Conservation (phyloP, 2,113 vertebrate species). For the Carassius carassius region DNA sequence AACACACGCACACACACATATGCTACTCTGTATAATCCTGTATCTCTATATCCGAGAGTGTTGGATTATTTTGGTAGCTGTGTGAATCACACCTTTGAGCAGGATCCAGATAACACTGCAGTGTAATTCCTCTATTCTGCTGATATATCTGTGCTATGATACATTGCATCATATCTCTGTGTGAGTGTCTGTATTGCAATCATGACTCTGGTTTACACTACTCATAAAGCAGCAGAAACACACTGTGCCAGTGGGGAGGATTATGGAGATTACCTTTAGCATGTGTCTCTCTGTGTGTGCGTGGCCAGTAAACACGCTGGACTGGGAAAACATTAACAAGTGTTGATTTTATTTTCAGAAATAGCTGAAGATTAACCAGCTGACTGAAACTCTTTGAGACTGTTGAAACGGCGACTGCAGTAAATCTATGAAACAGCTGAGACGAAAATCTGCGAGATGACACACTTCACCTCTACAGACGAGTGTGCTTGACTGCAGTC, state of each 20-base stretch:
- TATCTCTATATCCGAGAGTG: not conserved
- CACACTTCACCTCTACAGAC: too few relatives aligned
- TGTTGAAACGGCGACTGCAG: not conserved
- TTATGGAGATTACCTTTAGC: constrained; percentile 3
- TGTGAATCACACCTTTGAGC: constrained; percentile 21
- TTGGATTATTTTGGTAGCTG: constrained; percentile 24
- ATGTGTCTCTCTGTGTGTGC: not conserved
- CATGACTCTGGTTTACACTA: constrained; percentile 43
- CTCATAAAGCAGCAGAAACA: constrained; percentile 37
- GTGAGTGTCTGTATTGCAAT: constrained; percentile 59
- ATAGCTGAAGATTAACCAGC: not conserved
- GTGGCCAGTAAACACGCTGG: not conserved
- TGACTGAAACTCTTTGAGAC: not conserved
- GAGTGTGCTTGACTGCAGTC: not conserved
- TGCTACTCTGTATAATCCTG: not conserved
- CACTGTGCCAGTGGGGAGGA: constrained; percentile 25
- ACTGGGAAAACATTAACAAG: constrained; percentile 6
- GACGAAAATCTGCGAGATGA: not conserved
- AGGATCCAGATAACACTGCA: constrained; percentile 13
- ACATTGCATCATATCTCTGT: constrained; percentile 34
- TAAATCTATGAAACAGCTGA: not conserved
- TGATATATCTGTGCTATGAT: constrained; percentile 23
- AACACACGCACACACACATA: constrained; percentile 20
- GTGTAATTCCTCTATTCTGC: constrained; percentile 23
- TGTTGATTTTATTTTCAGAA: constrained; percentile 3